phyloP scores from a whole-genome alignment of 2,113 vertebrate genomes.

The Notarius quadriscutis region DNA sequence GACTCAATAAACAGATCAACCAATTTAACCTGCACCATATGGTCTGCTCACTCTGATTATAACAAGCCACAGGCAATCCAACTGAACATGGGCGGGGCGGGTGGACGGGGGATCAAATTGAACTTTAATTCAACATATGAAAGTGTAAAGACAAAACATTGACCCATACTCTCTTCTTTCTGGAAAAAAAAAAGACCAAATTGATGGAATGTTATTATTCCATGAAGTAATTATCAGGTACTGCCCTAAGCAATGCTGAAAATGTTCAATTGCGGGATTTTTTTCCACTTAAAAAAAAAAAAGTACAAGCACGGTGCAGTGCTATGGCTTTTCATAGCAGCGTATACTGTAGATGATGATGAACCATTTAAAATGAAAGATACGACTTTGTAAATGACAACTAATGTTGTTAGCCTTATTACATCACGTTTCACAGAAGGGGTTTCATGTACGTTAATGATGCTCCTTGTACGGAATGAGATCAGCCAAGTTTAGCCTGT shows the following conservation, averaged over 20 bases:
- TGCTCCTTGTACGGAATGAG: background rate
- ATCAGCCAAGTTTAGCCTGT: too few relatives aligned
- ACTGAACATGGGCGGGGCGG: background rate
- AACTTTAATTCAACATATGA: background rate
- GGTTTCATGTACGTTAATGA: background rate
- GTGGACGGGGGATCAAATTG: background rate
- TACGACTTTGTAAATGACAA: background rate
- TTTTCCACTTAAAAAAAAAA: background rate
- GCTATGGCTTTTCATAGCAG: background rate
- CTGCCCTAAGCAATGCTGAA: too few relatives aligned
- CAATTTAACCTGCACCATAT: background rate
- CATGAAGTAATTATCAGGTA: background rate
- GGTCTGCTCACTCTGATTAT: background rate
- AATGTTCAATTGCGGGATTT: background rate
- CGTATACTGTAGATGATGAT: background rate
- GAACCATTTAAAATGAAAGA: background rate
- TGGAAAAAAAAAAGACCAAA: background rate
- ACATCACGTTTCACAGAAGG: background rate
- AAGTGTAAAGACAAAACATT: background rate
- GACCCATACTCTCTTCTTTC: background rate
- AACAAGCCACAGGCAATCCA: background rate
- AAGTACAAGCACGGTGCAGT: background rate
- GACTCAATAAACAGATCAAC: background rate
- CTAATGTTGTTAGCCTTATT: background rate
- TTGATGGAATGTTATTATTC: background rate